Evolutionary conservation across 2,888 invertebrate species (phyloP), one percentile per base, ranked within the genome.

Genomic region (Leucania comma): DNA sequence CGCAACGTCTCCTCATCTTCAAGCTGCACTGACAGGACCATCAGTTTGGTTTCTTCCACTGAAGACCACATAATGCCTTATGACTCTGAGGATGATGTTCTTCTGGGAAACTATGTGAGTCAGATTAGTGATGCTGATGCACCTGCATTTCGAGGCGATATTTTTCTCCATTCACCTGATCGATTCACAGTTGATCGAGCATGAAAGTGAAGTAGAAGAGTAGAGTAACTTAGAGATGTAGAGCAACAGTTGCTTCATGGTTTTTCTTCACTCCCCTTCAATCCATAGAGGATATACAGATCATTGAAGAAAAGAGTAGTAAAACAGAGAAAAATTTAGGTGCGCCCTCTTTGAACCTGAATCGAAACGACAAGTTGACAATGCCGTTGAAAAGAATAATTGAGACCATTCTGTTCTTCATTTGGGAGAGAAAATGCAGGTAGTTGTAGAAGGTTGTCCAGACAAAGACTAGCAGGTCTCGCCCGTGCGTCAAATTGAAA

Each of bases 1-100:
- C 42, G 53, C 24, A 50, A 51, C 32, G 64, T 65, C 12, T 53
- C 46, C 54, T 58, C 46, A 57, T 56, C 66, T 48, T 67, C 72
- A 56, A 57, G 60, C 51, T 72, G 72, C 60, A 66, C 50, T 50
- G 63, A 64, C 46, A 29, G 60, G 46, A 60, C 60, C 54, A 71
- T 65, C 51, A 67, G 62, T 62, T 24, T 62, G 12, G 72, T 58
- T 50, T 72, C 58, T 51, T 72, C 62, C 61, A 72, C 67, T 58
- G 67, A 72, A 67, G 72, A 72, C 53, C 51, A 60, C 42, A 59
- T 51, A 59, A 38, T 51, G 50, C 57, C 46, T 38, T 51, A 60
- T 67, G 66, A 66, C 35, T 53, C 51, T 50, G 58, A 58, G 48
- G 58, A 57, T 48, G 66, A 66, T 35, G 32, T 58, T 35, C 50